Evolutionary conservation across 2,797 vertebrate genomes (phyloP), one percentile per base, ranked within the genome.

Genomic region (Channallabes apus): DNA sequence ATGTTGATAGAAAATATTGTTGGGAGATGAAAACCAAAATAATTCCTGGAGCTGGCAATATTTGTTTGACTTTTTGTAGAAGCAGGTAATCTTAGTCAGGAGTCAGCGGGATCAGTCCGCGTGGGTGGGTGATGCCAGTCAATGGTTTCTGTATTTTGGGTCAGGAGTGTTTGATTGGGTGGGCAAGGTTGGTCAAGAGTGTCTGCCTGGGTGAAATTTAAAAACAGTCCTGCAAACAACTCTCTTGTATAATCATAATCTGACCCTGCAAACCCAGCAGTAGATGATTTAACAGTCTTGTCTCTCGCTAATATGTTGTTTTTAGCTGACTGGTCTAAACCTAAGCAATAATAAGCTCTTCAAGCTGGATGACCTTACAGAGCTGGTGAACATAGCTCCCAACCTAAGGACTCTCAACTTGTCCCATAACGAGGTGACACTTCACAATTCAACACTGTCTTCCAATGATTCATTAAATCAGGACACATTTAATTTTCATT

Each of bases 301-400:
- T 83, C 54, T 67, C 38, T 80, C 24, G 5, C 14, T 78, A 2
- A 78, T 58, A 0, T 82, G 17, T 69, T 32, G 7, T 65, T 56
- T 35, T 9, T 88, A 98, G 97, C 91, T 98, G 8, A 88, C 94
- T 0, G 93, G 94, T 61, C 94, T 99, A 85, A 96, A 97, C 87
- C 87, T 98, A 83, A 96, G 97, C 88, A 95, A 94, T 91, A 99
- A 99, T 84, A 95, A 93, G 59, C 93, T 98, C 2, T 96, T 94
- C 67, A 96, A 93, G 87, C 90, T 98, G 72, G 96, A 97, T 38
- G 95, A 97, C 27, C 69, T 98, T 15, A 68, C 93, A 1, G 95
- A 96, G 12, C 89, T 98, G 82, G 91, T 94, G 0, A 90, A 91
- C 77, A 97, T 97, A 89, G 94, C 93, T 0, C 96, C 97, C 15